Evolutionary conservation across 2,113 vertebrate genomes (phyloP), one percentile per base, ranked within the genome.

Genomic region (Ciconia boyciana): DNA sequence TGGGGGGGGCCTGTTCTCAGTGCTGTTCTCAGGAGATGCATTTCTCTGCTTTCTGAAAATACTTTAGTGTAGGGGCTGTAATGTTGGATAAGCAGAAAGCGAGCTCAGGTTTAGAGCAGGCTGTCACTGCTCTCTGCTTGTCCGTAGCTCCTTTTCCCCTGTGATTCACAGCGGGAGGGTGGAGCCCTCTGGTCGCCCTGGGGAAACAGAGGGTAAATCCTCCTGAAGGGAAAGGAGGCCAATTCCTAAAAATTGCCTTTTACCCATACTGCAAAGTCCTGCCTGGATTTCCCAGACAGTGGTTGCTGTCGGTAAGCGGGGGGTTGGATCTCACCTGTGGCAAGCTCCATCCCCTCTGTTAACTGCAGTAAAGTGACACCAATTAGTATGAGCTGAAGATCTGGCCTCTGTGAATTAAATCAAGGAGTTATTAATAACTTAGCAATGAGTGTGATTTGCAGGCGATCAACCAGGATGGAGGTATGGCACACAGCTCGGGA

Each of bases 131-230:
- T 49, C n/a, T 36, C 55, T 89, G 48, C 76, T 77, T 46, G 15
- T 18, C 52, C 72, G 60, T 21, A 9, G 44, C 36, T 55, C 6
- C 31, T 69, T 82, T 51, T 5, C 16, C 11, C 5, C 15, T 7
- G 6, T 5, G 5, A 17, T 7, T 65, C 29, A 14, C n/a, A 15
- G 19, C 0, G 1, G 34, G 13, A 74, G 34, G 4, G 3, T 49
- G 65, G 19, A 75, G 55, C 8, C 14, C 29, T 68, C 46, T 65
- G 51, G 12, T 57, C 7, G 3, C 13, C n/a, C 12, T 29, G 43
- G 25, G 41, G 24, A 72, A 71, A 41, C 4, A 16, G 61, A 32
- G 41, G 24, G 21, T 29, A 16, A 86, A 61, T 64, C 24, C 16
- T 46, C n/a, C 48, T 4, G 2, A 71, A 79, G 5, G 49, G 31